phyloP scores from a whole-genome alignment of 64 coral and sea anemone species.

The Actinia tenebrosa region DNA sequence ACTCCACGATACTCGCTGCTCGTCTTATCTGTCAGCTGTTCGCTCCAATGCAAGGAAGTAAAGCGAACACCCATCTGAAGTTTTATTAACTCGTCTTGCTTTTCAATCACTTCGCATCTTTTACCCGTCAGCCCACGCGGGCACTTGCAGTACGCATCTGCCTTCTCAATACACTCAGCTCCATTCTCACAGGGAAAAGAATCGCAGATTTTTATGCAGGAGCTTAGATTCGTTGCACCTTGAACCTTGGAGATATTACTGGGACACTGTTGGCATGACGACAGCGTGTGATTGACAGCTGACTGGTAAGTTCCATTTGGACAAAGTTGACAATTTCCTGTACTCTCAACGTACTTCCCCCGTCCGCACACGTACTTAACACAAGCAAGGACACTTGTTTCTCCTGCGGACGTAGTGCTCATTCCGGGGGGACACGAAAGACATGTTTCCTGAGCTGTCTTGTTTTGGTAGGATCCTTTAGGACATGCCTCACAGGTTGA shows the following conservation, averaged over 20 bases:
- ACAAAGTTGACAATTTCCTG: not conserved
- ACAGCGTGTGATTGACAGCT: not conserved
- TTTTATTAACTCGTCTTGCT: not conserved
- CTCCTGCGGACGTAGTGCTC: not conserved
- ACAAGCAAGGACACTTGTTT: not conserved
- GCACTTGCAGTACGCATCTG: not conserved
- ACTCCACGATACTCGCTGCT: not conserved
- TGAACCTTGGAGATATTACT: not conserved
- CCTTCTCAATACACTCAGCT: not conserved
- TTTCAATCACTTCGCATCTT: slow-evolving; percentile 7
- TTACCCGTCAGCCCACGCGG: not conserved
- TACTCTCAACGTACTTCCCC: not conserved
- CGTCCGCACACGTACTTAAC: not conserved
- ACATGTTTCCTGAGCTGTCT: not conserved
- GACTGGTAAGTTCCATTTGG: slow-evolving; percentile 1
- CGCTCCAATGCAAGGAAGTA: not conserved
- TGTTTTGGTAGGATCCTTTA: not conserved
- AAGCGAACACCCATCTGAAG: not conserved
- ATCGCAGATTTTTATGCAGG: not conserved
- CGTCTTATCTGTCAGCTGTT: not conserved
- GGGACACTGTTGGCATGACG: not conserved
- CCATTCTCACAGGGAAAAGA: slow-evolving; percentile 13
- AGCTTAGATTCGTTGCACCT: not conserved
- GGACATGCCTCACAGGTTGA: not conserved
- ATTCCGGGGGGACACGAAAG: not conserved